Base-by-base conservation (phyloP, 2,113 vertebrate genomes). In the Tetraodon nigroviridis region DNA sequence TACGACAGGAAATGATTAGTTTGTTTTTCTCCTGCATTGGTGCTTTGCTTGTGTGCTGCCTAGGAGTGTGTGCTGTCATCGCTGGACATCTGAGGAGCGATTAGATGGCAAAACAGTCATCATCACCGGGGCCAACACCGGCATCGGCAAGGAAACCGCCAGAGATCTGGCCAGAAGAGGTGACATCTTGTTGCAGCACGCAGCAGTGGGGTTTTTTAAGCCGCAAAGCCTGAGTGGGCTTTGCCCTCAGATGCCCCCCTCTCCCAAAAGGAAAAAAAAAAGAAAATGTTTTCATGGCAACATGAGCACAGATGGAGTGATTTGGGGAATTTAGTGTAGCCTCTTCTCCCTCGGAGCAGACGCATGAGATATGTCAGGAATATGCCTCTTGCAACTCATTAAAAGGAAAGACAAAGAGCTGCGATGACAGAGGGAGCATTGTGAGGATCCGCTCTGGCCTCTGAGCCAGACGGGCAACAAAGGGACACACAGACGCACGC, bases 61-160 rank as follows among this genome's bases (percentile, higher is more conserved):
- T 56, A 82, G 75, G 53, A 53, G 71, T 70, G 58, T 76, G 42
- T 82, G 78, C 78, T 87, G 84, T 40, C 51, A 77, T 40, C 81
- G 56, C 47, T 91, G 89, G 90, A 86, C 89, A 22, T 90, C 82
- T 53, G 80, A 84, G 22, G 89, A 76, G 63, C 79, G 86, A 54
- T 61, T 91, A 5, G 89, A 92, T 64, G 86, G 84, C 37, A 88
- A 90, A 79, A 92, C 90, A 3, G 86, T 85, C 44, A 51, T 91
- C 61, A 86, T 92, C 67, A 92, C 91, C 1, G 90, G 90, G 54
- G 89, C 90, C 32, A 92, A 91, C 80, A 89, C 89, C 21, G 91
- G 91, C 15, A 91, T 92, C 45, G 91, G 91, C 55, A 92, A 91
- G 65, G 90, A 92, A 70, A 90, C 90, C 0, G 84, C 90, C 32